A percentile compares a stretch with the other conserved stretches of the same genome.
phyloP scores from a whole-genome alignment of 2,888 invertebrate species.

The Tolmerus cingulatus region DNA sequence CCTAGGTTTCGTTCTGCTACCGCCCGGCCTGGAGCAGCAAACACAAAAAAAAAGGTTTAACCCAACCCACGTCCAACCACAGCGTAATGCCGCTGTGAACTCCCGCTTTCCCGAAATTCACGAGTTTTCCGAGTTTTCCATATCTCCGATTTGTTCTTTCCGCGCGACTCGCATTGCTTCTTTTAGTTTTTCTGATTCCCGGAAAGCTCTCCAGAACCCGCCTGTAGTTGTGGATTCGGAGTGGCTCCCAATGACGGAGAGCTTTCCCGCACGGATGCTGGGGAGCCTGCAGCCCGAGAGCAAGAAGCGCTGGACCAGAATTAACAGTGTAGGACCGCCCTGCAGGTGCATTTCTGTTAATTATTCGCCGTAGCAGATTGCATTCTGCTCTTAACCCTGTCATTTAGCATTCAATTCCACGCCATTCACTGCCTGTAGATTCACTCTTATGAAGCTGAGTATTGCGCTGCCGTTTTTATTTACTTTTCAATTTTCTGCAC shows the following conservation, averaged over 20 bases:
- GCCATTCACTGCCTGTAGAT: not conserved
- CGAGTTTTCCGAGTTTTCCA: conserved; percentile 40
- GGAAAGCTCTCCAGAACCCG: not conserved
- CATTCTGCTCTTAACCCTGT: not conserved
- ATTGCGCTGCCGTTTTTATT: not conserved
- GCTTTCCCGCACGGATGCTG: not conserved
- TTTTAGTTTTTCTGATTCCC: not conserved
- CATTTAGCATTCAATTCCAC: not conserved
- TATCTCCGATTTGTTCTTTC: conserved; percentile 41
- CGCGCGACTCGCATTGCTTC: conserved; percentile 30
- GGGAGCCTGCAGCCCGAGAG: not conserved
- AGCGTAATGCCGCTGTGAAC: conserved; percentile 48
- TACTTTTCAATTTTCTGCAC: not conserved
- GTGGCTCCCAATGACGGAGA: not conserved
- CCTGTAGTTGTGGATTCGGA: not conserved
- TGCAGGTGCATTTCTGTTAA: not conserved
- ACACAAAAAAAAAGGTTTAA: conserved; percentile 50
- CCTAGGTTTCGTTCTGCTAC: not conserved
- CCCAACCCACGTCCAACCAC: conserved; percentile 51
- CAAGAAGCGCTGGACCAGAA: not conserved
- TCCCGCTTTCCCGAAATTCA: conserved; percentile 40
- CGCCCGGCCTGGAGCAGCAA: conserved; percentile 25
- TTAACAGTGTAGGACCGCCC: not conserved
- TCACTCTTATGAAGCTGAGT: not conserved
- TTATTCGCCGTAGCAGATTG: not conserved